Evolutionary conservation across 2,113 vertebrate species (phyloP), one percentile per base, ranked within the genome.

Genomic region (Ibidorhyncha struthersii): DNA sequence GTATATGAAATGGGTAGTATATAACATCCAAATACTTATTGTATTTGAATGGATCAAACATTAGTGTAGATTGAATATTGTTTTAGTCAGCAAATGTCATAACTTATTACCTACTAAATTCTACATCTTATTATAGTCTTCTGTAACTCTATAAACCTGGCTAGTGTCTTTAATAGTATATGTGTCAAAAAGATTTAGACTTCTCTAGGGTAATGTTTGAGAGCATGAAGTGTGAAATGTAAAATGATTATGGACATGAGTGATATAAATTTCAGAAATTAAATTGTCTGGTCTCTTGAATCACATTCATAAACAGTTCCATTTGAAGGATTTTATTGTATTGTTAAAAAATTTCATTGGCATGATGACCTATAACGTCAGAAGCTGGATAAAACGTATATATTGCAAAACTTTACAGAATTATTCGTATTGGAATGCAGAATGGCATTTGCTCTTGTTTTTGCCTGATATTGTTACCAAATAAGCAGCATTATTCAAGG

Each of bases 161-260:
- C 80, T 97, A 95, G 66, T 94, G 82, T 96, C 89, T 96, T 92
- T 86, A 96, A 74, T 96, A 96, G 93, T 97, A 59, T 94, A 52
- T 91, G 69, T 97, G 93, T 92, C 82, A 95, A 97, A 93, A 96
- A 72, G 72, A 92, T 86, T 96, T 94, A 95, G 61, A 96, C 93
- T 97, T 96, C 94, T 97, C 94, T 97, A 97, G 90, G 89, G 92
- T 94, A 95, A 94, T 43, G n/a, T 98, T 97, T 97, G 98, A 97
- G 96, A 98, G 98, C 98, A 98, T 98, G 98, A 97, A 96, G 83
- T 96, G 67, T 96, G 94, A 94, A 98, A 97, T 98, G 95, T 98
- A 85, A 95, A 97, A 96, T 96, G 61, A 61, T 83, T 94, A 88
- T 92, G 84, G 92, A 96, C 36, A 85, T 85, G 96, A 98, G 86